A percentile compares a stretch with the other conserved stretches of the same genome.
Evolutionary conservation across 2,113 vertebrate species (phyloP).

Genomic region (Hyperoodon ampullatus): DNA sequence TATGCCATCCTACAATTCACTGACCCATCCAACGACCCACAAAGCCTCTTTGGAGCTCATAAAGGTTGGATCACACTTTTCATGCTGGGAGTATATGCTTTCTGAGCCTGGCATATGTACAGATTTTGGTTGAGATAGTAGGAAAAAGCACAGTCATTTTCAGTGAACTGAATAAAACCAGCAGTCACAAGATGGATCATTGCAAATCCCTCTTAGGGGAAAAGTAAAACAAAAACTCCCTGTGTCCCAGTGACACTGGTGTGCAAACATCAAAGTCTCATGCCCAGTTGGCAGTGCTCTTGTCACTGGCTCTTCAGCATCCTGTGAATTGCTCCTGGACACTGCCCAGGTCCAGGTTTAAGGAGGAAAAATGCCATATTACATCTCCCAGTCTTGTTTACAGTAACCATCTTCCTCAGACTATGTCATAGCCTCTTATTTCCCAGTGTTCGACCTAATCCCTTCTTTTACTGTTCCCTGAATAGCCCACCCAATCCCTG

Average conservation of each 20-base stretch:
- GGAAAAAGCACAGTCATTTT: neutral
- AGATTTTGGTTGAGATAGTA: neutral
- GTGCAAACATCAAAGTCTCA: neutral
- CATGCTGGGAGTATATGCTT: neutral
- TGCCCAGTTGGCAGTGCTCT: rapidly evolving
- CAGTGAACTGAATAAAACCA: neutral
- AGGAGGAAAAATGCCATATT: neutral
- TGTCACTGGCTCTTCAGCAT: neutral
- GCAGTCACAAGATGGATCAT: neutral
- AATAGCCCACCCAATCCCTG: neutral
- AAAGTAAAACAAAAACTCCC: neutral
- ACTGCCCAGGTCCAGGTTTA: neutral
- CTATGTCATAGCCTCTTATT: neutral
- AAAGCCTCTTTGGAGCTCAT: neutral
- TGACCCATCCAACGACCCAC: neutral
- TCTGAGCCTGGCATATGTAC: neutral
- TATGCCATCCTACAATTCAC: neutral
- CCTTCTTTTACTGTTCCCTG: neutral
- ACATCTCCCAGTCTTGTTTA: neutral
- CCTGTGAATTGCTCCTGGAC: neutral
- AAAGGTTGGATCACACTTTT: neutral
- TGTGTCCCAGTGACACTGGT: neutral
- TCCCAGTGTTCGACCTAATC: neutral
- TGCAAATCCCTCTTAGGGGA: neutral
- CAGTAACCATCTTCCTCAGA: neutral